Conservation (phyloP, 2,888 invertebrate species). For the Tanytarsus gracilentus region DNA sequence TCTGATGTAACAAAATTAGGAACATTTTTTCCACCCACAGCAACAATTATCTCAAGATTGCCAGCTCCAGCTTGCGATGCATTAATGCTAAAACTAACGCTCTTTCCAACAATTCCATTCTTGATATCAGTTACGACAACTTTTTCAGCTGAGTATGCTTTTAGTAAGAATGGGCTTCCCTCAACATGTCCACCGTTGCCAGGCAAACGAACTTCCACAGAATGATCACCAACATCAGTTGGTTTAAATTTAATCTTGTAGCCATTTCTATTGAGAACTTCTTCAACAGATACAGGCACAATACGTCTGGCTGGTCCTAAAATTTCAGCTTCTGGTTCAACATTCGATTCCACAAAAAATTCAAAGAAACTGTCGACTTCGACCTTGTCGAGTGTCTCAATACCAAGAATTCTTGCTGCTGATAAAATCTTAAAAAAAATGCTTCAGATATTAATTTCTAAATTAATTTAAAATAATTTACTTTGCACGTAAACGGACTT, state of each 20-base stretch:
- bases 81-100: constrained; percentile 88
- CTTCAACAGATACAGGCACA: constrained; percentile 54
- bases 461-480: constrained; percentile 33
- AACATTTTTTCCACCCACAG: constrained; percentile 91
- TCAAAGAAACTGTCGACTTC: constrained; percentile 75
- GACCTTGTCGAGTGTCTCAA: constrained; percentile 80
- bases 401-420: constrained; percentile 73
- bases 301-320: constrained; percentile 63
- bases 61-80: constrained; percentile 82
- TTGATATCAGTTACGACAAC: constrained; percentile 93
- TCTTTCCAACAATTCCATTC: constrained; percentile 81
- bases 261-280: constrained; percentile 38
- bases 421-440: constrained; percentile 62
- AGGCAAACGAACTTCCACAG: constrained; percentile 62
- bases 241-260: constrained; percentile 67
- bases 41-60: constrained; percentile 94
- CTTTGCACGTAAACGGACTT: constrained; percentile 46
- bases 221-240: constrained; percentile 86
- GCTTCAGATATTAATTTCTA: constrained; percentile 62
- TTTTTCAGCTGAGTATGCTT: constrained; percentile 90
- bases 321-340: constrained; percentile 71
- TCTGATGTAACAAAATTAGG: constrained; percentile 97
- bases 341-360: constrained; percentile 80
- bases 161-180: constrained; percentile 90
- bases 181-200: constrained; percentile 71